A percentile compares a stretch with the other conserved stretches of the same genome.
These are phyloP conservation scores for Cheilosia grossa DNA, from an alignment of 2,888 invertebrate genomes.

Conservation along the genomic window DNA sequence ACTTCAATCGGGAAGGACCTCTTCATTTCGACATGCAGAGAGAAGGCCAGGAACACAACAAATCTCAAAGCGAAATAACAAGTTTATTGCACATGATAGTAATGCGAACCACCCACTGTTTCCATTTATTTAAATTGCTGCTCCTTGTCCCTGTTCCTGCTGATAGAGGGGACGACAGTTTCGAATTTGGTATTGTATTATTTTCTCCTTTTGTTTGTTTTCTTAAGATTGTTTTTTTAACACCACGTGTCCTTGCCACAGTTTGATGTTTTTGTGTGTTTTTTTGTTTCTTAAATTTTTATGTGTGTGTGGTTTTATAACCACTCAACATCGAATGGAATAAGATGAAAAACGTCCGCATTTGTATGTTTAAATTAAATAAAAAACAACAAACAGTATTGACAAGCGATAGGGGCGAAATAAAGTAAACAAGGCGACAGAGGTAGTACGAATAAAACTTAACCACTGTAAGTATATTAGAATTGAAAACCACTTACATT, in stretches of 20 bases:
- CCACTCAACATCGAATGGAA: conserved; percentile 18
- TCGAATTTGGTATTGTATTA: conserved; percentile 14
- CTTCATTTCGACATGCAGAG: conserved; percentile 20
- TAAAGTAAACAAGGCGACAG: background rate
- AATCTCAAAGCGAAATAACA: conserved; percentile 68
- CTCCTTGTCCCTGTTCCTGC: conserved; percentile 9
- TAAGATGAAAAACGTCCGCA: conserved; percentile 17
- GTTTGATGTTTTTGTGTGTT: conserved; percentile 16
- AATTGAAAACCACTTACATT: too few species aligned
- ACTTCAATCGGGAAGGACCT: background rate
- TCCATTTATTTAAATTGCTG: conserved; percentile 66
- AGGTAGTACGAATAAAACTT: too few species aligned
- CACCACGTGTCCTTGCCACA: conserved; percentile 38
- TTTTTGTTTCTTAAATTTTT: conserved; percentile 9
- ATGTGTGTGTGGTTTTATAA: conserved; percentile 21
- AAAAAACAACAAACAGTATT: conserved; percentile 52
- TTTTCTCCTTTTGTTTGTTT: conserved; percentile 1
- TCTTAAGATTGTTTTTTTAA: conserved; percentile 15
- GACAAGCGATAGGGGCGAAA: conserved; percentile 11
- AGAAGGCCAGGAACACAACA: conserved; percentile 42
- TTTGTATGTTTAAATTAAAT: conserved; percentile 63
- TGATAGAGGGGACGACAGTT: conserved; percentile 19
- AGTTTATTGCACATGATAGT: conserved; percentile 65
- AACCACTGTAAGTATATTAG: too few species aligned
- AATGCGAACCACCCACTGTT: conserved; percentile 49